Percentiles rank a stretch among this genome's conserved stretches.
These are phyloP conservation scores for Villa cingulata DNA, from an alignment of 2,888 invertebrate species.

Conservation along the genomic window DNA sequence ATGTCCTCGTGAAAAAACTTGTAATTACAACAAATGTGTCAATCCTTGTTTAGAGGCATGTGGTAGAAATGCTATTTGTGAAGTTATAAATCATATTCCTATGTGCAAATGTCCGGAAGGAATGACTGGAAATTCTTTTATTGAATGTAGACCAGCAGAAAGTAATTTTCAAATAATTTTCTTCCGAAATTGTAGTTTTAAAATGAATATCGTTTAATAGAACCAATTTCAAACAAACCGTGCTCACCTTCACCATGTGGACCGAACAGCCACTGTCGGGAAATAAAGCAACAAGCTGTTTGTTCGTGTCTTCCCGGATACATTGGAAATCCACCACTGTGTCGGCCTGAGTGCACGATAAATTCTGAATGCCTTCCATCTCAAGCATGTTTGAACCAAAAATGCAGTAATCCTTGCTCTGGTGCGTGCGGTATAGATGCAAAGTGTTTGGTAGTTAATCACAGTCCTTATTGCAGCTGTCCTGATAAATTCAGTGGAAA, in stretches of 20 bases:
- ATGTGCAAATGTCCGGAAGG: conserved; percentile 46
- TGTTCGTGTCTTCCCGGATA: conserved; percentile 53
- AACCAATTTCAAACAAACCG: conserved; percentile 19
- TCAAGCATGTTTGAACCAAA: conserved; percentile 56
- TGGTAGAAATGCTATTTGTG: conserved; percentile 53
- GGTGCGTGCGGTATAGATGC: conserved; percentile 59
- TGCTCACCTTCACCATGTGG: conserved; percentile 54
- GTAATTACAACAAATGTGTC: conserved; percentile 54
- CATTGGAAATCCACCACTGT: conserved; percentile 51
- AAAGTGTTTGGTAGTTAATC: conserved; percentile 61
- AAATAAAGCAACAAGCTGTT: conserved; percentile 49
- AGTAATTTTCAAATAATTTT: conserved; percentile 34
- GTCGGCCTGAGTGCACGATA: conserved; percentile 58
- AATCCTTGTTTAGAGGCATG: conserved; percentile 64
- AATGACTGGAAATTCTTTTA: conserved; percentile 57
- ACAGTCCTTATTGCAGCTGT: conserved; percentile 60
- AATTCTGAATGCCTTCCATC: conserved; percentile 59
- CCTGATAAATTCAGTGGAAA: conserved; percentile 48
- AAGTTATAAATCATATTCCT: conserved; percentile 61
- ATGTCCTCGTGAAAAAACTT: conserved; percentile 51
- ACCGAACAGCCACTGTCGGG: conserved; percentile 47
- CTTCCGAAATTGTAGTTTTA: no score
- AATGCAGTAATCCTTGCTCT: conserved; percentile 58
- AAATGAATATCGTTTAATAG: not conserved
- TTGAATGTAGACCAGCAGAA: conserved; percentile 43